Base-by-base conservation (phyloP, 1,140 invertebrate species). In the Drosophila virilis region DNA sequence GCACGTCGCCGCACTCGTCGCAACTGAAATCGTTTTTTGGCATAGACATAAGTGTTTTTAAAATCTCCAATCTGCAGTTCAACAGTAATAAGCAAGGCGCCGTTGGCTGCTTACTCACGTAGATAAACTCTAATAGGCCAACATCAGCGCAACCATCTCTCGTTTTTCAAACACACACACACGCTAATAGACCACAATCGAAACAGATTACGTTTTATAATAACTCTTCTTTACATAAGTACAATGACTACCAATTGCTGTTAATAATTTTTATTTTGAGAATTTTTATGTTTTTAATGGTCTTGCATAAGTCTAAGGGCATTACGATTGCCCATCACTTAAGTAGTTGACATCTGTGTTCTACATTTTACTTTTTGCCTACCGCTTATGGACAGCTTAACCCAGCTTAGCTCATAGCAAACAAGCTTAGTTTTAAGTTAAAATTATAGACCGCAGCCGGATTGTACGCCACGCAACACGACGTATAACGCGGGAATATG, bases 1-100 rank as follows among this genome's bases (percentile, higher is more conserved):
- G 42, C 86, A 62, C 82, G 91, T 32, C 73, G 91, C 38, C 88
- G 91, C 32, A 67, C 90, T 45, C 78, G 90, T 9, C 90, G 91
- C 45, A 92, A 91, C 66, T 92, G 57, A 90, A 61, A 13, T 28
- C 8, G 28, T 28, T 33, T n/a, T 40, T 45, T 42, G 48, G 55
- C 15, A 35, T 89, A 83, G 64, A 65, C 38, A 58, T 80, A 84
- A 89, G 77, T 78, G 84, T 80, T 89, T 85, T 89, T 84, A 80
- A 89, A 89, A 89, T 89, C 84, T 89, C 84, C 72, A 71, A 80
- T 65, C 48, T 64, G 77, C 68, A 83, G 45, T 70, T 82, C 40
- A 28, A 28, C 22, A 28, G 4, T 74, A 77, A 65, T 61, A 76
- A 38, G 46, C 28, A 43, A 28, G 37, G 48, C 33, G 55, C 33